phyloP scores from a whole-genome alignment of 2,113 vertebrate genomes.

The Genyomyrus donnyi region DNA sequence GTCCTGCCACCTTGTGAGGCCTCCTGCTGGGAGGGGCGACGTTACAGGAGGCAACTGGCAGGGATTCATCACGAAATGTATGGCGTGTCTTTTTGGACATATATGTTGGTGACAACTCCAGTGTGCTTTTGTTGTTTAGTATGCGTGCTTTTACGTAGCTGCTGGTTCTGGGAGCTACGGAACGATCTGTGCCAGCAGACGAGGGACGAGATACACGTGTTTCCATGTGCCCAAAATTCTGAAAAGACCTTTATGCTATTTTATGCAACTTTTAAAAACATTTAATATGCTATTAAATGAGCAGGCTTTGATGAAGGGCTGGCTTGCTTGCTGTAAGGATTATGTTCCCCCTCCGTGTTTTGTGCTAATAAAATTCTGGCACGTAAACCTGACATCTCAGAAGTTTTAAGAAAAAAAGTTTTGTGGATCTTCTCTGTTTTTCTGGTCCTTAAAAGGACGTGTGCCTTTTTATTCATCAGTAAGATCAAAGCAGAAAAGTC shows the following conservation, averaged over 20 bases:
- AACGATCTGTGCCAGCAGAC: neutral
- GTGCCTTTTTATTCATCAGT: neutral
- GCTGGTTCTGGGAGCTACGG: neutral
- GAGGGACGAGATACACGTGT: neutral
- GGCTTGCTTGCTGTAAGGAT: neutral
- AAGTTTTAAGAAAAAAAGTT: neutral
- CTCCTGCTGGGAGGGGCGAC: neutral
- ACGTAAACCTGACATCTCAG: neutral
- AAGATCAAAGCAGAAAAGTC: neutral
- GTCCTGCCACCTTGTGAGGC: neutral
- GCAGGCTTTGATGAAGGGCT: neutral
- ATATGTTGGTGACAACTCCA: neutral
- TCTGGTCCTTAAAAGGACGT: neutral
- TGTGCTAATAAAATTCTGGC: neutral
- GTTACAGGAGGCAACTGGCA: neutral
- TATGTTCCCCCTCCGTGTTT: neutral
- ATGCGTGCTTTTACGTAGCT: neutral
- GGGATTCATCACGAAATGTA: neutral
- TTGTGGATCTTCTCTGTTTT: neutral
- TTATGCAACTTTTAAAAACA: neutral
- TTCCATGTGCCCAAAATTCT: neutral
- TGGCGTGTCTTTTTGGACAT: neutral
- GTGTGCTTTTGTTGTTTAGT: neutral
- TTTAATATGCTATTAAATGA: neutral
- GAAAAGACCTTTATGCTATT: neutral